phyloP scores from a whole-genome alignment of 2,113 vertebrate genomes.

The Madoqua kirkii region DNA sequence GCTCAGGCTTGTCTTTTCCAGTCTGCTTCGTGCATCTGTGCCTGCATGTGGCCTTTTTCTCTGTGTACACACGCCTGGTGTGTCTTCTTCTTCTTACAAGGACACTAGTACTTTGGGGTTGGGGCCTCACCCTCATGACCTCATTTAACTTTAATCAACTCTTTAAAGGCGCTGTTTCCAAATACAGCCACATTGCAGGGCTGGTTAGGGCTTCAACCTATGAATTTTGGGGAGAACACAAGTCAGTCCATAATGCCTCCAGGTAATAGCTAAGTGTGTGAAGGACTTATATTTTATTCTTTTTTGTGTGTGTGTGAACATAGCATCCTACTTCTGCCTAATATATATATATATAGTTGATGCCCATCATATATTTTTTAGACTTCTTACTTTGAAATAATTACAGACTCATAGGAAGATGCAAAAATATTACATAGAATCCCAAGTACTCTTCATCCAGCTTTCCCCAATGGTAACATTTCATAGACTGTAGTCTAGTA shows the following conservation, averaged over 20 bases:
- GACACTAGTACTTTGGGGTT: not conserved
- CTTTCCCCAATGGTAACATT: not conserved
- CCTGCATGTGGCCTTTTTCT: not conserved
- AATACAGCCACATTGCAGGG: not conserved
- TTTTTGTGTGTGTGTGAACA: not conserved
- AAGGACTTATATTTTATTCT: not conserved
- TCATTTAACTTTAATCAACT: not conserved
- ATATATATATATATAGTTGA: not conserved
- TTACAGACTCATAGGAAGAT: not conserved
- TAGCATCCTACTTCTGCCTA: not conserved
- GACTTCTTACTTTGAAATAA: not conserved
- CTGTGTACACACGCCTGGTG: not conserved
- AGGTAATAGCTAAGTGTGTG: not conserved
- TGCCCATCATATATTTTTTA: not conserved
- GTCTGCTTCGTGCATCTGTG: not conserved
- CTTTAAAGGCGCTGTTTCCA: not conserved
- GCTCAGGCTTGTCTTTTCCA: not conserved
- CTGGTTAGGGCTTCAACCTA: not conserved
- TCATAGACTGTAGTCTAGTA: not conserved
- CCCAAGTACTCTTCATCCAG: not conserved
- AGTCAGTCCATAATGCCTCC: not conserved
- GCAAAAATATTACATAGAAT: not conserved
- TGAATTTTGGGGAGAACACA: not conserved
- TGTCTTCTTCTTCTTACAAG: not conserved
- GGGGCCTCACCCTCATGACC: not conserved